Evolutionary conservation across 1,140 invertebrate species (phyloP), one percentile per base, ranked within the genome.

Genomic region (Dufourea novaeangliae): DNA sequence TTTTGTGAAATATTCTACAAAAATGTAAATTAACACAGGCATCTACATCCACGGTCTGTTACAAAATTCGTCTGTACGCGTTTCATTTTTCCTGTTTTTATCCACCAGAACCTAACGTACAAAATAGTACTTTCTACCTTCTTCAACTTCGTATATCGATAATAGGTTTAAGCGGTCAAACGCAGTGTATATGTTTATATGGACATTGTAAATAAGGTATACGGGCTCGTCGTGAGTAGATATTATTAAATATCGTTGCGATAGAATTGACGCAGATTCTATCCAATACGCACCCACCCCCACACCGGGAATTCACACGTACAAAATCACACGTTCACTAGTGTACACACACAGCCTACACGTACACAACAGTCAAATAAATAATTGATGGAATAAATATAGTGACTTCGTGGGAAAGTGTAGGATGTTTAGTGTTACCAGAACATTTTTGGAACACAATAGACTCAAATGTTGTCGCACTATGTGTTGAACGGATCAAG

Each of bases 151-250:
- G 52, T 85, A 79, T 80, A 85, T 86, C 56, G 44, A 29, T 63
- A 57, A 83, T 85, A 85, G 69, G 73, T 81, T 83, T 78, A 83
- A 83, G 79, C 82, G 68, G 20, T 84, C 78, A 77, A 57, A 56
- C 62, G 83, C 83, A 78, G 54, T 86, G 80, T 86, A 79, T 80
- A 86, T 86, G 83, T 86, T 85, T 86, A 82, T 85, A 84, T 86
- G 57, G 66, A 85, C 68, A 79, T 77, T 86, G 83, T 86, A 86
- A 85, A 86, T 85, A 86, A 85, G 79, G 76, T 85, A 77, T 77
- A 86, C 63, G 75, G 75, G 72, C 83, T 76, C 84, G 67, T 85
- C 75, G 76, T 84, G 74, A 85, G 52, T 82, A 79, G 68, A 85
- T 74, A 46, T 73, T 75, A 75, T 50, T 50, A 50, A 50, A 50